A percentile compares a stretch with the other conserved stretches of the same genome.
These are phyloP conservation scores for Parapristionchus giblindavisi DNA, from an alignment of 2,888 invertebrate genomes.

Conservation along the genomic window DNA sequence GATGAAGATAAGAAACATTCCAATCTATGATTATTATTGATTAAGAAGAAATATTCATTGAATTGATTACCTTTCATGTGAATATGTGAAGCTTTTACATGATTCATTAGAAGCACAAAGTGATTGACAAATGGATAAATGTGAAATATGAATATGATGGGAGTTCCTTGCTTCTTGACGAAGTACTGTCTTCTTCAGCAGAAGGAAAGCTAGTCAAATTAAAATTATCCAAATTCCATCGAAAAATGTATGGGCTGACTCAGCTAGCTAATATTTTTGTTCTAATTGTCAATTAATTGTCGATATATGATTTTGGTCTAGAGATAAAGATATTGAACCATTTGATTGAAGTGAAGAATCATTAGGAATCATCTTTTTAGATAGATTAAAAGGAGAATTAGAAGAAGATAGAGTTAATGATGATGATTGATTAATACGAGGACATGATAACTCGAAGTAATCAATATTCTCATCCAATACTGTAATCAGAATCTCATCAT, in stretches of 20 bases:
- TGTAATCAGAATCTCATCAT: background rate
- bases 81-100: constrained; percentile 8
- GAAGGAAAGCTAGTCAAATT: background rate
- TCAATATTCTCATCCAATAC: constrained; percentile 20
- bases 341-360: background rate
- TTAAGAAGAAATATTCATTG: background rate
- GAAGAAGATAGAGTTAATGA: background rate
- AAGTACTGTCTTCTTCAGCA: background rate
- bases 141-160: background rate
- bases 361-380: background rate
- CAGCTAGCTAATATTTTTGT: background rate
- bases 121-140: constrained; percentile 7
- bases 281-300: background rate
- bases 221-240: background rate
- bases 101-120: background rate
- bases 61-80: background rate
- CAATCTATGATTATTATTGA: too few relatives aligned
- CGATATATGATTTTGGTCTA: background rate
- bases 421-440: background rate
- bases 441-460: constrained; percentile 13
- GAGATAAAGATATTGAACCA: background rate
- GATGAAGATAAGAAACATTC: constrained; percentile 22
- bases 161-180: too few relatives aligned
- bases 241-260: background rate
- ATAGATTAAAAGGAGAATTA: background rate